phyloP scores from a whole-genome alignment of 2,113 vertebrate genomes.

The Bos indicus region DNA sequence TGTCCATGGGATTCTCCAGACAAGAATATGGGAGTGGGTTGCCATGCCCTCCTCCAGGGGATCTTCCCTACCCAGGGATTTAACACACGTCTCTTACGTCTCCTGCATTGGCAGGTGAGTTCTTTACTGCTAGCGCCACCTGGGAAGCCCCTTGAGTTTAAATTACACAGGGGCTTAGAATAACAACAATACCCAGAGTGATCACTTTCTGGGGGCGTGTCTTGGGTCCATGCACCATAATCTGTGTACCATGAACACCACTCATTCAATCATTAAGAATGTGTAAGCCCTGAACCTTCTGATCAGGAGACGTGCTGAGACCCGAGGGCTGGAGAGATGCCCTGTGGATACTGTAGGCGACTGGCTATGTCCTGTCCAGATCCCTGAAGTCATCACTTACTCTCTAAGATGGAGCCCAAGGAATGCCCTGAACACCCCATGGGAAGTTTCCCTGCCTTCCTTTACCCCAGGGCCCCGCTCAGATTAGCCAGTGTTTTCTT shows the following conservation, averaged over 20 bases:
- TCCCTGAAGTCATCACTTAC: not conserved
- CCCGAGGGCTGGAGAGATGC: rapidly evolving
- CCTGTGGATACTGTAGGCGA: rapidly evolving
- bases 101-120: not conserved
- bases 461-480: not conserved
- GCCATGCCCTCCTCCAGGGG: not conserved
- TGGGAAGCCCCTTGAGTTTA: not conserved
- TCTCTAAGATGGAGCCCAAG: not conserved
- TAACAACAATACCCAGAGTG: rapidly evolving
- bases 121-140: not conserved
- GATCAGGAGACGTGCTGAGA: not conserved
- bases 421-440: no score
- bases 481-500: not conserved
- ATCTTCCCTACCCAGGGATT: not conserved
- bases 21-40: not conserved
- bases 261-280: not conserved
- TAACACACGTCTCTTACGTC: not conserved
- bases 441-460: not conserved
- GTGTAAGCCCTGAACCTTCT: rapidly evolving
- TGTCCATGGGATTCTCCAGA: not conserved
- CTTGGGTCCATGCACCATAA: rapidly evolving
- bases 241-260: rapidly evolving
- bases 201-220: rapidly evolving
- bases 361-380: rapidly evolving
- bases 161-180: no score